Evolutionary conservation across 1,140 invertebrate genomes (phyloP).

Genomic region (Cheumatopsyche charites): DNA sequence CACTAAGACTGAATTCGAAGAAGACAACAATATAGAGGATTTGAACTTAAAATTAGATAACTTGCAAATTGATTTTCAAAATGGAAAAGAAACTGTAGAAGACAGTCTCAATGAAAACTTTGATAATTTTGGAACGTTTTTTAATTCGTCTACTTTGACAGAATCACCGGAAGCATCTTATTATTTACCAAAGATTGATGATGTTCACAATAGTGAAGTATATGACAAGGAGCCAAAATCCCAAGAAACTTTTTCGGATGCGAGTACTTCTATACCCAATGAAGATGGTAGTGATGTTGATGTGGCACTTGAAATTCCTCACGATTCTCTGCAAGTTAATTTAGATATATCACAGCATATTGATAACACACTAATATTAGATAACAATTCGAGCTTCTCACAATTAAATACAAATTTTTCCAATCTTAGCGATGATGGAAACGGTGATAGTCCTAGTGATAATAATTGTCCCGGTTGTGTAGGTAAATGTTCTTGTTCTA

Average conservation of each 20-base stretch:
- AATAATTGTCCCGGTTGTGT: background rate
- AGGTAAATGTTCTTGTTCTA: background rate
- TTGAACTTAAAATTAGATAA: conserved; percentile 56
- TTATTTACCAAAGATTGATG: conserved; percentile 38
- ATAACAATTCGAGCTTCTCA: too few species aligned
- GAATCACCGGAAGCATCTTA: conserved; percentile 25
- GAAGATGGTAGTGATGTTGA: conserved; percentile 36
- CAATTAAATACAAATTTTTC: too few species aligned
- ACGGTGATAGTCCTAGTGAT: too few species aligned
- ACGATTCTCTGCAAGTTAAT: background rate
- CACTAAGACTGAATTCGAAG: conserved; percentile 45
- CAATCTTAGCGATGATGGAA: too few species aligned
- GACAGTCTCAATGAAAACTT: conserved; percentile 43
- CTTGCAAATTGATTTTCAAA: conserved; percentile 45
- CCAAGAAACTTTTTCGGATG: conserved; percentile 41
- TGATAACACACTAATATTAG: too few species aligned
- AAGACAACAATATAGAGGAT: conserved; percentile 58
- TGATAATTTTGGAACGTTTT: conserved; percentile 46
- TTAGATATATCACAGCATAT: background rate
- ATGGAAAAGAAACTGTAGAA: conserved; percentile 44
- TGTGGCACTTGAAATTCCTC: conserved; percentile 13
- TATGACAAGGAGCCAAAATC: conserved; percentile 39
- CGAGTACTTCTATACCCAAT: conserved; percentile 36
- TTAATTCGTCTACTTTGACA: conserved; percentile 32
- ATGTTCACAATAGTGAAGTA: conserved; percentile 21